phyloP scores from a whole-genome alignment of 2,888 invertebrate genomes.

The Plagiodera versicolora region DNA sequence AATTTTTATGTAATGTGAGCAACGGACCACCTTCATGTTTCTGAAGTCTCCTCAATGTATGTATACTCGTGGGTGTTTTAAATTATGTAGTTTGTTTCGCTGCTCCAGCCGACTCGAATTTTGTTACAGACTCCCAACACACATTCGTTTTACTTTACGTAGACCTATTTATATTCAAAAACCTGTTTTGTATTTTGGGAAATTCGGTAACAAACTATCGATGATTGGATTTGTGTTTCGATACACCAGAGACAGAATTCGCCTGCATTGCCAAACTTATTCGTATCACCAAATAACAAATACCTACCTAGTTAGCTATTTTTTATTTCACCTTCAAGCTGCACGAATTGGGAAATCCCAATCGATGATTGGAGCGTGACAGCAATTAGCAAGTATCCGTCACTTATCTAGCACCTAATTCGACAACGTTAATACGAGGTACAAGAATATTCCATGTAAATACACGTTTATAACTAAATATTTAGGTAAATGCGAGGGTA shows the following conservation, averaged over 20 bases:
- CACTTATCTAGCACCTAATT: not conserved
- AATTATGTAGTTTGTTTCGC: constrained; percentile 40
- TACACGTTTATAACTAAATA: not conserved
- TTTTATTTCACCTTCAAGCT: not conserved
- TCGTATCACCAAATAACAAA: not conserved
- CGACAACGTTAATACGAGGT: too few relatives aligned
- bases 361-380: not conserved
- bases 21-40: constrained; percentile 51
- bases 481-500: not conserved
- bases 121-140: constrained; percentile 26
- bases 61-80: constrained; percentile 49
- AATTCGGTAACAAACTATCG: constrained; percentile 18
- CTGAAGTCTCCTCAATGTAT: constrained; percentile 50
- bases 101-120: constrained; percentile 33
- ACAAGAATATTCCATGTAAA: too few relatives aligned
- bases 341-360: not conserved
- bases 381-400: not conserved
- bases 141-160: constrained; percentile 19
- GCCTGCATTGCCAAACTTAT: not conserved
- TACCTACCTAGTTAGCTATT: not conserved
- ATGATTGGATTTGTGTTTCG: constrained; percentile 21
- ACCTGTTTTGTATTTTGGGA: constrained; percentile 22
- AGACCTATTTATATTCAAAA: constrained; percentile 24
- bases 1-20: constrained; percentile 47
- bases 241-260: constrained; percentile 4